Evolutionary conservation across 2,797 vertebrate genomes (phyloP), one percentile per base, ranked within the genome.

Genomic region (Hafferia zeledoni): DNA sequence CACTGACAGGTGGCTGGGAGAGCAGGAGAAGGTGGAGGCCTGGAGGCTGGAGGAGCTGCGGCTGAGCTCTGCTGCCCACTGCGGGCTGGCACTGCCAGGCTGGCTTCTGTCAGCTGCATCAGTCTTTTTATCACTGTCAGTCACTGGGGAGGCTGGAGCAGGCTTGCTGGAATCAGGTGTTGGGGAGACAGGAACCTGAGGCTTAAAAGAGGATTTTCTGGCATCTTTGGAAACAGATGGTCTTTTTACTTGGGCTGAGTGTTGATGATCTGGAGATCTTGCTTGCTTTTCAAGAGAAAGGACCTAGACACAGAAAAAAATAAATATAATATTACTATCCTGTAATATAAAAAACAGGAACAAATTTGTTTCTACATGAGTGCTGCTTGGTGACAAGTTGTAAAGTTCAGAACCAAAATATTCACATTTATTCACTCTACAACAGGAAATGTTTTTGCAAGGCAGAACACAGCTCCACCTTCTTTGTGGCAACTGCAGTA

Each of bases 41-140:
- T 98, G 98, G 35, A 99, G 98, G 70, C 98, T 99, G 55, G 98
- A 99, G 53, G 96, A 95, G 95, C 99, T 99, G 77, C 97, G 97
- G 90, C 98, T 98, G 1, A 96, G 96, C 71, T 98, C 98, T 0
- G 85, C 94, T 5, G 98, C 96, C 93, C 94, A 95, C 91, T 96
- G 98, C 4, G 98, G 98, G 94, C 98, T 96, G 53, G 97, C 89
- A 27, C 75, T 97, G 5, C 94, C 5, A 11, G 97, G 98, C 27
- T 82, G 96, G 47, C 75, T 87, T 65, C 97, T 97, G 24, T 98
- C 98, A 72, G 84, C 90, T 25, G 68, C 57, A 41, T 84, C 98
- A 96, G 94, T 97, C 83, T 89, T 97, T 82, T 92, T 98, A 16
- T 91, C 83, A 14, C 89, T 80, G 7, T 98, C 98, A 37, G 94